Evolutionary conservation across 2,888 invertebrate genomes (phyloP).

Genomic region (Drosophila prostipennis): DNA sequence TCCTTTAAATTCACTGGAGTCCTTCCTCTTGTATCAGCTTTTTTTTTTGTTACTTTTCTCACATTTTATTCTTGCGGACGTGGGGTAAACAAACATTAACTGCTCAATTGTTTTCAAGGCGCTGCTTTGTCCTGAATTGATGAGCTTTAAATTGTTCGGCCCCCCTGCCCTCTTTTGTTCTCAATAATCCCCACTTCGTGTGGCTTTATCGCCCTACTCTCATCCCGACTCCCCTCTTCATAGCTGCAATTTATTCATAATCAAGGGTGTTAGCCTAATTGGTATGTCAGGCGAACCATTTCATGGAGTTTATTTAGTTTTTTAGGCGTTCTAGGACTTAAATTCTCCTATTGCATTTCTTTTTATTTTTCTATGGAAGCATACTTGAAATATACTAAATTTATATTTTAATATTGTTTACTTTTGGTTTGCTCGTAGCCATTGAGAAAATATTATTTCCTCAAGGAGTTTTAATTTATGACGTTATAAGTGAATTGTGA

Average conservation of each 20-base stretch:
- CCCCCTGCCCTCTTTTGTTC: conserved; percentile 4
- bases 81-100: conserved; percentile 66
- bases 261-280: conserved; percentile 54
- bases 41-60: conserved; percentile 3
- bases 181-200: conserved; percentile 7
- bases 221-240: conserved; percentile 21
- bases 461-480: too few relatives aligned
- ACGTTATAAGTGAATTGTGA: neutral
- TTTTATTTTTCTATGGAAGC: neutral
- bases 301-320: conserved; percentile 32
- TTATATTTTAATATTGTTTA: too few relatives aligned
- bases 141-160: conserved; percentile 71
- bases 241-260: conserved; percentile 57
- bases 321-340: conserved; percentile 3
- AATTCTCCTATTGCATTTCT: neutral
- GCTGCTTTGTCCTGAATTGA: conserved; percentile 62
- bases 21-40: conserved; percentile 8
- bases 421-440: too few relatives aligned
- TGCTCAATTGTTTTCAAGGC: conserved; percentile 69
- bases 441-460: too few relatives aligned
- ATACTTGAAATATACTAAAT: too few relatives aligned
- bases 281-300: conserved; percentile 34
- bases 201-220: conserved; percentile 6
- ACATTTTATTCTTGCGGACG: conserved; percentile 45
- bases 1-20: conserved; percentile 31